Evolutionary conservation across 2,113 vertebrate genomes (phyloP).

Genomic region (Psammodynastes pulverulentus): DNA sequence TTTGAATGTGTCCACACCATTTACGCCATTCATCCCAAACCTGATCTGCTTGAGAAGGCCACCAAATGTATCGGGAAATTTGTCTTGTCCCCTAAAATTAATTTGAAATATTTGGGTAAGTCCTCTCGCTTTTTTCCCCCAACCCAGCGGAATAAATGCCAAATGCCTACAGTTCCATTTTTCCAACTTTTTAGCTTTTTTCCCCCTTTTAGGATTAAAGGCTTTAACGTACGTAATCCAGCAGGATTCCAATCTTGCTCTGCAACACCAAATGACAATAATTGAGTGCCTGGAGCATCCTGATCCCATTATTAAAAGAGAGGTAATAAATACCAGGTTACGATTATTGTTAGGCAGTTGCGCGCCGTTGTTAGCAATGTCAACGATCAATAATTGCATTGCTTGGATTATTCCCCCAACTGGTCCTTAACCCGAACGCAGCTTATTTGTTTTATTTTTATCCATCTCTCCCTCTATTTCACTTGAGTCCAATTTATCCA

Average conservation of each 20-base stretch:
- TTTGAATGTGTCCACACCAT: conserved; percentile 94
- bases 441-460: background rate
- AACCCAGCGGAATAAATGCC: background rate
- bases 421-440: background rate
- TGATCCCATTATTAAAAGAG: conserved; percentile 93
- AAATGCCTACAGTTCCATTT: background rate
- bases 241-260: conserved; percentile 89
- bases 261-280: conserved; percentile 98
- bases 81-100: conserved; percentile 94
- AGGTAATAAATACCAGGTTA: conserved; percentile 69
- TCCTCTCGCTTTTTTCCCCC: background rate
- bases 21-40: conserved; percentile 91
- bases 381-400: background rate
- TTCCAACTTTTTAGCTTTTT: conserved; percentile 11
- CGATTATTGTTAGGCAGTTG: background rate
- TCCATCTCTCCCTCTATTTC: conserved; percentile 1
- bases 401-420: background rate
- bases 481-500: background rate
- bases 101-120: conserved; percentile 97
- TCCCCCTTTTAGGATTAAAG: conserved; percentile 81
- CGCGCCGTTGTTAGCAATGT: background rate
- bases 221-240: conserved; percentile 93
- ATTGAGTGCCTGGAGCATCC: conserved; percentile 95
- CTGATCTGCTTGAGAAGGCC: conserved; percentile 91
- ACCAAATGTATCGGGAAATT: conserved; percentile 96